A percentile compares a stretch with the other conserved stretches of the same genome.
phyloP scores from a whole-genome alignment of 2,113 vertebrate genomes.

The Motacilla tschutschensis region DNA sequence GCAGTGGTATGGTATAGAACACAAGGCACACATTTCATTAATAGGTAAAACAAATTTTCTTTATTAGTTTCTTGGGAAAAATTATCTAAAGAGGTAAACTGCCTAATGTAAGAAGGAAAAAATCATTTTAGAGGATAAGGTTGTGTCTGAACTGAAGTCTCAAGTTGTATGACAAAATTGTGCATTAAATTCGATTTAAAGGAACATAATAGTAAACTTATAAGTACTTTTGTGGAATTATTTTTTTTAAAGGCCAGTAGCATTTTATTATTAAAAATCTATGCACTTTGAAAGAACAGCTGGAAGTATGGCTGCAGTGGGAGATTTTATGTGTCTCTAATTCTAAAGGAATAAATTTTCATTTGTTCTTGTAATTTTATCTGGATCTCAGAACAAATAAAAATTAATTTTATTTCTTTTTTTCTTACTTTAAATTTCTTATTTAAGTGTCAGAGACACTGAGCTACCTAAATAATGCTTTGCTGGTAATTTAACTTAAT shows the following conservation, averaged over 20 bases:
- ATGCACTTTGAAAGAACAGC: background rate
- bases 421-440: conserved; percentile 43
- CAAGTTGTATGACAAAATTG: background rate
- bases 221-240: background rate
- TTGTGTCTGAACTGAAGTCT: background rate
- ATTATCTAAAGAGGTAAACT: background rate
- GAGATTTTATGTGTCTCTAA: background rate
- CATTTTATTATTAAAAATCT: background rate
- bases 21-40: fast-evolving
- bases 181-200: background rate
- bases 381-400: conserved; percentile 44
- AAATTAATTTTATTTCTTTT: conserved; percentile 1
- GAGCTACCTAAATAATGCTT: conserved; percentile 56
- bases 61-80: background rate
- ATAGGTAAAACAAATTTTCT: background rate
- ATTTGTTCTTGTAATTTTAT: conserved; percentile 8
- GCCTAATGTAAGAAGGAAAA: background rate
- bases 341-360: conserved; percentile 10
- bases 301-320: background rate
- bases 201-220: background rate
- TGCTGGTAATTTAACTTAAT: conserved; percentile 70
- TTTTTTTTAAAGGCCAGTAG: background rate
- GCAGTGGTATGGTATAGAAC: background rate
- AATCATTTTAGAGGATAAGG: background rate
- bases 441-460: conserved; percentile 51